Evolutionary conservation across 2,888 invertebrate species (phyloP), one percentile per base, ranked within the genome.

Genomic region (Hemaris fuciformis): DNA sequence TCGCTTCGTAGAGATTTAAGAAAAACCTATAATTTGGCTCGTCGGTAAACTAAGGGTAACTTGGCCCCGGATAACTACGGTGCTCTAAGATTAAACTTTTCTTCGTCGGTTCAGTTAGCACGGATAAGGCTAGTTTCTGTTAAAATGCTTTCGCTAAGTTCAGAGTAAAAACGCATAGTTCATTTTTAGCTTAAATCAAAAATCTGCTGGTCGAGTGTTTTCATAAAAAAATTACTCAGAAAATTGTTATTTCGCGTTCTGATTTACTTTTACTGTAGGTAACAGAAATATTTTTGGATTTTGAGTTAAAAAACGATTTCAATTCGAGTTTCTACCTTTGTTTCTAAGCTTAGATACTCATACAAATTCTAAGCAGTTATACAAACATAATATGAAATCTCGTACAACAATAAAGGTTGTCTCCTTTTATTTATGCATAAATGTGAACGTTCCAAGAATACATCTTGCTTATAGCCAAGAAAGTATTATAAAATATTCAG

Each of bases 21-120:
- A 62, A 56, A 64, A 66, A 38, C 38, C 38, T 62, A 64, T 65
- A 64, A 63, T 66, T 68, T 65, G 46, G 43, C 56, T 60, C 43
- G 62, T 38, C 48, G 61, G 63, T 74, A 68, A 69, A 68, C 60
- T 66, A 69, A 71, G 64, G 57, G 65, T 66, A 70, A 69, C 66
- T 74, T 68, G 71, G 66, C 65, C 66, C n/a, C 63, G 66, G 62
- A 61, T 64, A 66, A 64, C 64, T 67, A 64, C 58, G 23, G 45
- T 60, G 61, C 61, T 63, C 65, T 69, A 63, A 71, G 68, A 75
- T 72, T 71, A 72, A 80, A 81, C 68, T 80, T 75, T 72, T 66
- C 70, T 72, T 71, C 69, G 62, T 69, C 70, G 66, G 68, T 68
- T 70, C 69, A 77, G 73, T 77, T 76, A 75, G 66, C 65, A 64